These are phyloP conservation scores for Ooceraea biroi DNA, from an alignment of 1,140 invertebrate genomes.

Conservation along the genomic window DNA sequence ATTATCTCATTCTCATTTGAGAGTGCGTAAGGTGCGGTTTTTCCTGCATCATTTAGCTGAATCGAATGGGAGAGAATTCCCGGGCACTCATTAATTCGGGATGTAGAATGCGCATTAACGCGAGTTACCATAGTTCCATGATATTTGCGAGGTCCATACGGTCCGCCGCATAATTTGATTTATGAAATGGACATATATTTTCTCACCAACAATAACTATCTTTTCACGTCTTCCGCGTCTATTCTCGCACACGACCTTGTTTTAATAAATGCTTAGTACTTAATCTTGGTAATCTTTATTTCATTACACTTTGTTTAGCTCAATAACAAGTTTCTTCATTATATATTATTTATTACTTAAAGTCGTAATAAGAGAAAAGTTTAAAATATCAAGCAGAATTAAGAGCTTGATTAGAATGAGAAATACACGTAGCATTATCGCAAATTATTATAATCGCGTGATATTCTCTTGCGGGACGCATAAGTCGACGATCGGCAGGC, in stretches of 20 bases:
- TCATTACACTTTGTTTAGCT: not conserved
- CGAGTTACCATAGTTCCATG: not conserved
- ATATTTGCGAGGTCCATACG: slow-evolving; percentile 9
- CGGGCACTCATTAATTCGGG: slow-evolving; percentile 8
- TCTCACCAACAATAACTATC: slow-evolving; percentile 21
- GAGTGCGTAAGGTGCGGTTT: not conserved
- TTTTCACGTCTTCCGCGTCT: not conserved
- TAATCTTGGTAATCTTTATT: not conserved
- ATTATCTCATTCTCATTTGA: slow-evolving; percentile 5
- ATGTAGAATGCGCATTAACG: not conserved
- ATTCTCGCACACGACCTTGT: not conserved
- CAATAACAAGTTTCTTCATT: not conserved
- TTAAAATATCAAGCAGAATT: not conserved
- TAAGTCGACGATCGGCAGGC: slow-evolving; percentile 1
- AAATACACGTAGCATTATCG: not conserved
- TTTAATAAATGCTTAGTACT: not conserved
- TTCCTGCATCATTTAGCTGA: not conserved
- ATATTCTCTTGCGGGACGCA: not conserved
- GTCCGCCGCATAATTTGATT: slow-evolving; percentile 40
- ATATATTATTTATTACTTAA: too few relatives aligned
- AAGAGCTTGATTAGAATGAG: not conserved
- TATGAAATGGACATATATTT: slow-evolving; percentile 14
- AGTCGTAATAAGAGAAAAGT: too few relatives aligned
- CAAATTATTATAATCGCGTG: not conserved
- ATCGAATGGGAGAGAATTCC: not conserved